phyloP scores from a whole-genome alignment of 2,888 invertebrate species.

The Drosophila birchii region DNA sequence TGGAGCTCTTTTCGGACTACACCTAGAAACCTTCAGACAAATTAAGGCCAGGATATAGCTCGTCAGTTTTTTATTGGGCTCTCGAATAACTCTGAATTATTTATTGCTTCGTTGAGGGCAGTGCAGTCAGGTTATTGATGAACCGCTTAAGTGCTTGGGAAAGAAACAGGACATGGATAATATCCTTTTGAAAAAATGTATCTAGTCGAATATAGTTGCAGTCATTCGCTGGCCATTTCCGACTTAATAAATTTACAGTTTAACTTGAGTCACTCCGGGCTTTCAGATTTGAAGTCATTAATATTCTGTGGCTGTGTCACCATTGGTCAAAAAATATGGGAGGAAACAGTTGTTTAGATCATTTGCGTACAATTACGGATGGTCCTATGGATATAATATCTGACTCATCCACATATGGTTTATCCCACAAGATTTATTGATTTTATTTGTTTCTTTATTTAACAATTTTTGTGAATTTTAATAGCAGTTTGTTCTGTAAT shows the following conservation, averaged over 20 bases:
- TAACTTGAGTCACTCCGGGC: constrained; percentile 48
- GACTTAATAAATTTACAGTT: constrained; percentile 21
- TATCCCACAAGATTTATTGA: neutral
- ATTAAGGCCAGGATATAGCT: constrained; percentile 40
- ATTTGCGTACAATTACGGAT: constrained; percentile 20
- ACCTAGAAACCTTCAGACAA: constrained; percentile 39
- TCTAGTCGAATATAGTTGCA: neutral
- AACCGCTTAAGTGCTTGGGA: constrained; percentile 34
- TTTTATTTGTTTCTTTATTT: neutral
- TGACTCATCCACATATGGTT: constrained; percentile 15
- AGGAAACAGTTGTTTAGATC: constrained; percentile 31
- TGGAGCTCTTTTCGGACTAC: constrained; percentile 27
- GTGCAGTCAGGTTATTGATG: constrained; percentile 46
- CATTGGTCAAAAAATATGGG: constrained; percentile 16
- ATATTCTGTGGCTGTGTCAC: constrained; percentile 37
- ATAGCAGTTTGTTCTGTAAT: neutral
- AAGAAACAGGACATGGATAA: constrained; percentile 18
- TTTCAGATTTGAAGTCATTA: constrained; percentile 5
- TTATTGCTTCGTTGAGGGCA: constrained; percentile 38
- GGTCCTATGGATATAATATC: neutral
- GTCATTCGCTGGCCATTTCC: constrained; percentile 29
- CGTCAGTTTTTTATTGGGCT: constrained; percentile 18
- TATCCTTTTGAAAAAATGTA: neutral
- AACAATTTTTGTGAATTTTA: neutral
- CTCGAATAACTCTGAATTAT: constrained; percentile 41